Conservation (phyloP, 1,140 invertebrate genomes). For the Thalassaphorura encarpata region DNA sequence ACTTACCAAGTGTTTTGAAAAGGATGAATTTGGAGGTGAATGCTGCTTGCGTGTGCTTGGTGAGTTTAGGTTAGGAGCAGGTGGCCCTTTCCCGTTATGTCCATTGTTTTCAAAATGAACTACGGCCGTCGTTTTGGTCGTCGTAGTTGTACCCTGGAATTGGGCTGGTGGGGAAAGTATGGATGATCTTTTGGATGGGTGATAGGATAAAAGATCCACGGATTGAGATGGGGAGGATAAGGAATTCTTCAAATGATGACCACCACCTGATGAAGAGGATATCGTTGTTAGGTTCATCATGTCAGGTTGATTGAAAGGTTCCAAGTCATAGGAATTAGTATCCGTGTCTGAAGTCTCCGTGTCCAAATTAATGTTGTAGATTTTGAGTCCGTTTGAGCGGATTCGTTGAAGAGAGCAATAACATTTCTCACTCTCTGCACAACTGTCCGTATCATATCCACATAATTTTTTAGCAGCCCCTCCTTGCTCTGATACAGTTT, state of each 20-base stretch:
- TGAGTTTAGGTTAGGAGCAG: too few relatives aligned
- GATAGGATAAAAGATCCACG: slow-evolving; percentile 27
- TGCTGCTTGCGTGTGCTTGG: too few relatives aligned
- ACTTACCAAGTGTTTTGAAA: too few relatives aligned
- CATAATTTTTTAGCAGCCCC: slow-evolving; percentile 41
- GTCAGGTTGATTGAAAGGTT: slow-evolving; percentile 16
- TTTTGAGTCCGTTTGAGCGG: slow-evolving; percentile 36
- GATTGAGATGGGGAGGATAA: slow-evolving; percentile 8
- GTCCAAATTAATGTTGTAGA: slow-evolving; percentile 38
- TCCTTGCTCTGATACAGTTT: background rate
- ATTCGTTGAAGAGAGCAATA: slow-evolving; percentile 52
- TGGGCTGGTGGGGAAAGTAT: background rate
- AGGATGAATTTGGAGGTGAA: too few relatives aligned
- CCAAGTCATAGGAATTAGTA: slow-evolving; percentile 31
- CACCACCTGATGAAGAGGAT: slow-evolving; percentile 1
- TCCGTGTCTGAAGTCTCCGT: slow-evolving; percentile 36
- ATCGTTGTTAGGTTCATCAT: slow-evolving; percentile 1
- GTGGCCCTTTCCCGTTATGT: too few relatives aligned
- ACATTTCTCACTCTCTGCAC: slow-evolving; percentile 76
- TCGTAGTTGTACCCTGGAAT: too few relatives aligned
- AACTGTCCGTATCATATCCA: slow-evolving; percentile 73
- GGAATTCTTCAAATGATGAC: too few relatives aligned
- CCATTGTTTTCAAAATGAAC: slow-evolving; percentile 19
- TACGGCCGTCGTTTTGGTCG: slow-evolving; percentile 17
- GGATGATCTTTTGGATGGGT: slow-evolving; percentile 15